These are phyloP conservation scores for Diachasma alloeum DNA, from an alignment of 1,140 invertebrate species.

Conservation along the genomic window DNA sequence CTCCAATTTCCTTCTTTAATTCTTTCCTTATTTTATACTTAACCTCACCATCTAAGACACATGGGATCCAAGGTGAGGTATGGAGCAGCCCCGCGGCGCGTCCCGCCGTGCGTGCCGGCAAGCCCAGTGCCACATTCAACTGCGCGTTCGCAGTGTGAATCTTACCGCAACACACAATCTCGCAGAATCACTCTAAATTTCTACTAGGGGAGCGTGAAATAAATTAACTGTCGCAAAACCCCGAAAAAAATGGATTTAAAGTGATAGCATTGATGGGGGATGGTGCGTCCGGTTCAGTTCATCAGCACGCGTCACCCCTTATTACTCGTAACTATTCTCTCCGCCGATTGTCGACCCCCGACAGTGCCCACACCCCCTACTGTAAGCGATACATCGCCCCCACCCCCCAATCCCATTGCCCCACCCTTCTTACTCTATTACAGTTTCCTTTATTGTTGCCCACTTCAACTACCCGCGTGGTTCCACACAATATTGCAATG, in stretches of 20 bases:
- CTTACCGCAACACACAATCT: no score
- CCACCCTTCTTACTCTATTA: not conserved
- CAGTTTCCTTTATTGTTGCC: not conserved
- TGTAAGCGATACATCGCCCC: slow-evolving; percentile 52
- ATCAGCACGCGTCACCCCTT: slow-evolving; percentile 56
- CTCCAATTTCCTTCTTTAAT: no score
- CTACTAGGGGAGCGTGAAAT: not conserved
- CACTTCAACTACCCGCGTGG: slow-evolving; percentile 15
- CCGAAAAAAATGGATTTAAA: not conserved
- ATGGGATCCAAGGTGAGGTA: no score
- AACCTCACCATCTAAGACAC: no score
- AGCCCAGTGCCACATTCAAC: no score
- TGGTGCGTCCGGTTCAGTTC: slow-evolving; percentile 54
- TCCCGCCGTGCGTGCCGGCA: no score
- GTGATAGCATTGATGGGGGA: slow-evolving; percentile 36
- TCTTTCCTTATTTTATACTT: no score
- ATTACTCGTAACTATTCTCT: slow-evolving; percentile 60
- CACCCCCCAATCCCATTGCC: not conserved
- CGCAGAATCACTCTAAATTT: no score
- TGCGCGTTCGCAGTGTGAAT: no score
- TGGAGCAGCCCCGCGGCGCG: no score
- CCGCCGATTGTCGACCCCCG: slow-evolving; percentile 42
- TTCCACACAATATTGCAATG: slow-evolving; percentile 30
- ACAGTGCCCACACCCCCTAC: slow-evolving; percentile 47
- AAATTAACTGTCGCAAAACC: slow-evolving; percentile 11